Evolutionary conservation across 2,113 vertebrate genomes (phyloP), one percentile per base, ranked within the genome.

Genomic region (Gila orcuttii): DNA sequence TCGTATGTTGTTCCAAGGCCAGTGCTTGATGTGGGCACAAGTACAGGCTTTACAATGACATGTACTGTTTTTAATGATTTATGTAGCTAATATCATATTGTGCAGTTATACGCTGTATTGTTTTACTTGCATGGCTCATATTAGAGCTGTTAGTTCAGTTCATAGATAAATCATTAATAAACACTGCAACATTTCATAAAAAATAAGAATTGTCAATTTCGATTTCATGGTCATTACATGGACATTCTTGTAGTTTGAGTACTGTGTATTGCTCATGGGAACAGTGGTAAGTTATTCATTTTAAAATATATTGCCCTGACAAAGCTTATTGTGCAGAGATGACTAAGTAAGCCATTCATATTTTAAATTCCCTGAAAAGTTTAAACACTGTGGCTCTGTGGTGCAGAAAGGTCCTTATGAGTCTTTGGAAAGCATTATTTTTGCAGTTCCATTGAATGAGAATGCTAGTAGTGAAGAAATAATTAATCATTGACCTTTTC

Each of bases 351-450:
- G 21, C 21, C 2, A 8, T n/a, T 74, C 39, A 45, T 74, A 13
- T 74, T 74, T 74, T 13, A 45, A 74, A 74, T 74, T 45, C 69
- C 39, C 23, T 47, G 10, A 45, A 74, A 23, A 45, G 0, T 74
- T 39, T 45, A 1, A n/a, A 6, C 36, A 39, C 69, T 45, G 4
- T 42, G 36, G 21, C 11, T 73, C 39, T n/a, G 69, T n/a, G 69
- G 19, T 36, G 66, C 31, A 1, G 28, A 68, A 33, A 15, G 6
- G 64, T 33, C 6, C 28, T 19, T 21, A 9, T 0, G 3, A 19
- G 31, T 69, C 66, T 69, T 69, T 69, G 33, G 8, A 21, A 69
- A 69, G 31, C 66, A 15, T 76, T 76, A 52, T 77, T 21, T 52
- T 76, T 52, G 25, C 25, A 28, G 47, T 52, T 74, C 10, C 9